Percentiles rank a stretch among this genome's conserved stretches.
These are phyloP conservation scores for Meloidogyne hapla DNA, from an alignment of 1,140 invertebrate genomes.

Conservation along the genomic window DNA sequence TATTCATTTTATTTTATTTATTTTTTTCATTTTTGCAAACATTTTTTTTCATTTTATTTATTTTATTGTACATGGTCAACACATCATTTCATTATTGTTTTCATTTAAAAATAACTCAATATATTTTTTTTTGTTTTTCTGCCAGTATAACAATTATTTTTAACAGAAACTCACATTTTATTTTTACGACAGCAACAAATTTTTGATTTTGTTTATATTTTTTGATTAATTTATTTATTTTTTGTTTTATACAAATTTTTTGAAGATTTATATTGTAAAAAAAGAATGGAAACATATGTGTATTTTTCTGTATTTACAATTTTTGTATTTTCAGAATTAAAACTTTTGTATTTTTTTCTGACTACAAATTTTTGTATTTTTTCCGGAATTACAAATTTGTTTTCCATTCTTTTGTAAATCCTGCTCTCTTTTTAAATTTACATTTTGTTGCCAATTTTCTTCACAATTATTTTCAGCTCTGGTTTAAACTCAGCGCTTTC, in stretches of 20 bases:
- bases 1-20: too few relatives aligned
- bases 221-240: neutral
- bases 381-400: too few relatives aligned
- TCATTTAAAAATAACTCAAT: neutral
- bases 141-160: neutral
- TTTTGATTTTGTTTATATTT: conserved; percentile 4
- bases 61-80: neutral
- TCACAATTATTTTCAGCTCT: neutral
- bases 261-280: neutral
- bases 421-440: neutral
- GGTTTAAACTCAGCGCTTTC: neutral
- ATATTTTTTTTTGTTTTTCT: neutral
- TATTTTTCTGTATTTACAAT: too few relatives aligned
- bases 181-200: neutral
- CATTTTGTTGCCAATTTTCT: neutral
- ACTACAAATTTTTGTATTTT: too few relatives aligned
- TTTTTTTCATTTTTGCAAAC: too few relatives aligned
- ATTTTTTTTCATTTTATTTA: too few relatives aligned
- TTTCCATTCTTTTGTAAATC: too few relatives aligned
- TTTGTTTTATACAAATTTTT: neutral
- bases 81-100: neutral
- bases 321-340: too few relatives aligned
- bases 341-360: too few relatives aligned
- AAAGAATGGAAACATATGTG: neutral
- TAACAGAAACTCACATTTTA: neutral